A percentile compares a stretch with the other conserved stretches of the same genome.
Conservation (phyloP, 2,113 vertebrate genomes). For the Epinephelus moara region DNA sequence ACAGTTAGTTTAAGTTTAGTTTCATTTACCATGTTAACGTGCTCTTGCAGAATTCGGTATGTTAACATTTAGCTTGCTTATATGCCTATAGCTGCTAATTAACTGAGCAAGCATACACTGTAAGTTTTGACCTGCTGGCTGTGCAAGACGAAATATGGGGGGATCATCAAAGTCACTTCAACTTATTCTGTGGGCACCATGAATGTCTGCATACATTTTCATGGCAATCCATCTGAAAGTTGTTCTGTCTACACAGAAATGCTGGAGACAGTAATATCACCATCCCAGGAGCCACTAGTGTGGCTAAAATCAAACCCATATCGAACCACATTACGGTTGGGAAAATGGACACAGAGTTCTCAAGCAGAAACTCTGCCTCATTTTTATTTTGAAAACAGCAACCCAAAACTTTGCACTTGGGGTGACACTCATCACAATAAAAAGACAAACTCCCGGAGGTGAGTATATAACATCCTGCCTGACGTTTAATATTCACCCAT, state of each 20-base stretch:
- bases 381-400: not conserved
- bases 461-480: slow-evolving; percentile 5
- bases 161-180: not conserved
- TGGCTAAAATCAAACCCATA: not conserved
- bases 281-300: not conserved
- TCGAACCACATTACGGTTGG: not conserved
- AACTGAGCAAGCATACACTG: not conserved
- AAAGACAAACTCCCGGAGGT: slow-evolving; percentile 1
- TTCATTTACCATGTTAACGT: not conserved
- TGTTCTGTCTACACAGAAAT: not conserved
- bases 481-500: slow-evolving; percentile 30
- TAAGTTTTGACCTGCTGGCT: not conserved
- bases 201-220: not conserved
- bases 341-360: not conserved
- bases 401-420: not conserved
- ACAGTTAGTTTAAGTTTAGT: not conserved
- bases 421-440: not conserved
- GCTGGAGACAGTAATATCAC: not conserved
- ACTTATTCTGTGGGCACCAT: not conserved
- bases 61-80: not conserved
- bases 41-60: not conserved
- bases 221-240: not conserved
- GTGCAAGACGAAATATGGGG: not conserved
- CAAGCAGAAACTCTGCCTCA: not conserved
- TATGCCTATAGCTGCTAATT: not conserved